phyloP scores from a whole-genome alignment of 2,888 invertebrate genomes.

The Drosophila diplacantha region DNA sequence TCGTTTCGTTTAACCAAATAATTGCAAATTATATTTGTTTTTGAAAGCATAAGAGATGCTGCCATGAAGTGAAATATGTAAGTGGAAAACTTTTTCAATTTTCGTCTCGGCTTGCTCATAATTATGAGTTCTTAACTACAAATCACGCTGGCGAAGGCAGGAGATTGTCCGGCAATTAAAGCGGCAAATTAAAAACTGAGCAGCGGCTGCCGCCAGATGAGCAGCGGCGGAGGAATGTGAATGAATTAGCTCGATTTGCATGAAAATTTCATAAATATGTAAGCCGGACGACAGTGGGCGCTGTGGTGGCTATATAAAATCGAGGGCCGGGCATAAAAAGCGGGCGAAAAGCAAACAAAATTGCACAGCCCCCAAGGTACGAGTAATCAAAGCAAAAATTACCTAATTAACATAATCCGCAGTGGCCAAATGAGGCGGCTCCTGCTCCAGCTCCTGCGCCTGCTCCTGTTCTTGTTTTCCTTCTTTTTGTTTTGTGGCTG shows the following conservation, averaged over 20 bases:
- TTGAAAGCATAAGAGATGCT: not conserved
- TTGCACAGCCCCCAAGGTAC: slow-evolving; percentile 55
- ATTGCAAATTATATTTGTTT: slow-evolving; percentile 12
- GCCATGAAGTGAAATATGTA: slow-evolving; percentile 5
- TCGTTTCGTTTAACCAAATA: slow-evolving; percentile 9
- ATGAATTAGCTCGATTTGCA: slow-evolving; percentile 68
- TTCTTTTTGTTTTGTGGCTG: not conserved
- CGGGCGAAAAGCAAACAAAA: slow-evolving; percentile 37
- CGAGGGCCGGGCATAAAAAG: slow-evolving; percentile 11
- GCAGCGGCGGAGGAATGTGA: slow-evolving; percentile 51
- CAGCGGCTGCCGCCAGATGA: slow-evolving; percentile 14
- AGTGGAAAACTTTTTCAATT: slow-evolving; percentile 44
- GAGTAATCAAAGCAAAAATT: slow-evolving; percentile 72
- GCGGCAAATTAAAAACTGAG: slow-evolving; percentile 40
- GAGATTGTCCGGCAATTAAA: slow-evolving; percentile 65
- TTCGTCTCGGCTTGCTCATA: slow-evolving; percentile 25
- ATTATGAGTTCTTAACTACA: slow-evolving; percentile 53
- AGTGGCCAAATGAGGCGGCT: slow-evolving; percentile 70
- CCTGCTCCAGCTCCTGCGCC: slow-evolving; percentile 36
- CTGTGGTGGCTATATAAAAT: slow-evolving; percentile 1
- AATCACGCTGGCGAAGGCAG: slow-evolving; percentile 31
- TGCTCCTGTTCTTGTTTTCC: slow-evolving; percentile 17
- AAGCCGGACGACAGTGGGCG: slow-evolving; percentile 50
- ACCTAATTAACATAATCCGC: slow-evolving; percentile 74
- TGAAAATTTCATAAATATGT: slow-evolving; percentile 72